Conservation (phyloP, 2,888 invertebrate species). For the Drosophila atroscutellata region DNA sequence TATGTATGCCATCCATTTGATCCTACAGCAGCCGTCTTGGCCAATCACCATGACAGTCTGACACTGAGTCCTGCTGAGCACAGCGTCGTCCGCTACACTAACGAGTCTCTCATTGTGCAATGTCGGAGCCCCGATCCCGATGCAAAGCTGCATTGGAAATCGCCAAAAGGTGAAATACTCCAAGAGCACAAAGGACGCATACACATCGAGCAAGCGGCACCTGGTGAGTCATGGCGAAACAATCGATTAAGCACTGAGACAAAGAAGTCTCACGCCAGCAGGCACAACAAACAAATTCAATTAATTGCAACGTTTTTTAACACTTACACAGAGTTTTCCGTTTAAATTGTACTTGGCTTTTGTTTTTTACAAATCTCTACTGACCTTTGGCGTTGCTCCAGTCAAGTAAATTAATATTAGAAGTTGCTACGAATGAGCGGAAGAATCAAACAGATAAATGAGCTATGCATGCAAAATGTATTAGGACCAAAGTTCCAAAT, state of each 20-base stretch:
- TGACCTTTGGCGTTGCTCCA: slow-evolving; percentile 23
- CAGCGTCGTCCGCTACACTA: slow-evolving; percentile 85
- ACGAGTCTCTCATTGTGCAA: slow-evolving; percentile 85
- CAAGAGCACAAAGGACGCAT: slow-evolving; percentile 85
- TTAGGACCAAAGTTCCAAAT: neutral
- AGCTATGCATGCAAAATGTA: neutral
- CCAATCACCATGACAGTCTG: slow-evolving; percentile 81
- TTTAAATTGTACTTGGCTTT: slow-evolving; percentile 31
- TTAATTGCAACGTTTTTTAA: slow-evolving; percentile 64
- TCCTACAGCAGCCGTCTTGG: slow-evolving; percentile 73
- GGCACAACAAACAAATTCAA: slow-evolving; percentile 70
- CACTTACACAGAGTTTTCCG: slow-evolving; percentile 14
- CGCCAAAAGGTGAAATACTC: slow-evolving; percentile 83
- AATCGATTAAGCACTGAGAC: slow-evolving; percentile 8
- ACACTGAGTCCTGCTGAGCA: slow-evolving; percentile 81
- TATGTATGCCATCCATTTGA: slow-evolving; percentile 19
- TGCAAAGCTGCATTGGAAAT: slow-evolving; percentile 83
- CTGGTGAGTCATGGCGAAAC: slow-evolving; percentile 69
- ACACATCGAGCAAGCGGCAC: slow-evolving; percentile 83
- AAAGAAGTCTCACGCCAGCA: slow-evolving; percentile 35
- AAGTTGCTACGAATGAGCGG: neutral
- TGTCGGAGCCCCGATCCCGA: slow-evolving; percentile 81
- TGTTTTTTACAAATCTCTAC: slow-evolving; percentile 38
- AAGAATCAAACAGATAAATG: neutral
- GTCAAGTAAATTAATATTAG: neutral